These are phyloP conservation scores for Hippopotamus amphibius DNA, from an alignment of 2,113 vertebrate species.

Conservation along the genomic window DNA sequence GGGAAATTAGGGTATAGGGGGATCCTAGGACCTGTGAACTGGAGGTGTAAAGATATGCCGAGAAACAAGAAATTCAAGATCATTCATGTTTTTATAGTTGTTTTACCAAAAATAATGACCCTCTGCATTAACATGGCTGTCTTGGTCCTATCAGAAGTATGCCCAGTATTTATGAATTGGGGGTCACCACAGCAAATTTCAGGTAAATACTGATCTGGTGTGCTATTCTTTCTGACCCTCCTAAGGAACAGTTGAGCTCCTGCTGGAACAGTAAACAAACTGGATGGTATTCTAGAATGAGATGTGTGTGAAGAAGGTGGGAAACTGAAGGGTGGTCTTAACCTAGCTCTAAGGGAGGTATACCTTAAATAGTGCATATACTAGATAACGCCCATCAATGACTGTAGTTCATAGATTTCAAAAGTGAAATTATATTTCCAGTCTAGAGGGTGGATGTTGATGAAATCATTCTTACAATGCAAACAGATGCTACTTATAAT, in stretches of 20 bases:
- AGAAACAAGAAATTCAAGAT: not conserved
- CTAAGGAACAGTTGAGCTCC: not conserved
- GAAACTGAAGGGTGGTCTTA: not conserved
- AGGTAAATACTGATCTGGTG: not conserved
- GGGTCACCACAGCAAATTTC: not conserved
- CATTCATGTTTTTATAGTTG: not conserved
- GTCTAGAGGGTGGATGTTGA: not conserved
- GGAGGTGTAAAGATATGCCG: not conserved
- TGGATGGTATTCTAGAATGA: not conserved
- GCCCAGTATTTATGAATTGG: not conserved
- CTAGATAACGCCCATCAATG: not conserved
- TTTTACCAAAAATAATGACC: not conserved
- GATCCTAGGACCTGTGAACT: not conserved
- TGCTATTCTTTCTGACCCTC: not conserved
- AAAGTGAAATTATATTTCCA: not conserved
- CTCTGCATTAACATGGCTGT: fast-evolving
- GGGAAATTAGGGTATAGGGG: not conserved
- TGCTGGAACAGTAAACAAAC: not conserved
- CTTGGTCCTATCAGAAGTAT: not conserved
- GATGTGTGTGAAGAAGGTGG: not conserved
- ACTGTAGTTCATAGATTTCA: not conserved
- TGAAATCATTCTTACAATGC: not conserved
- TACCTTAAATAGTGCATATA: not conserved
- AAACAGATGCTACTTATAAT: not conserved
- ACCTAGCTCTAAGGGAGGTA: not conserved